Conservation (phyloP, 2,797 vertebrate genomes). For the Zenarchopterus dispar region DNA sequence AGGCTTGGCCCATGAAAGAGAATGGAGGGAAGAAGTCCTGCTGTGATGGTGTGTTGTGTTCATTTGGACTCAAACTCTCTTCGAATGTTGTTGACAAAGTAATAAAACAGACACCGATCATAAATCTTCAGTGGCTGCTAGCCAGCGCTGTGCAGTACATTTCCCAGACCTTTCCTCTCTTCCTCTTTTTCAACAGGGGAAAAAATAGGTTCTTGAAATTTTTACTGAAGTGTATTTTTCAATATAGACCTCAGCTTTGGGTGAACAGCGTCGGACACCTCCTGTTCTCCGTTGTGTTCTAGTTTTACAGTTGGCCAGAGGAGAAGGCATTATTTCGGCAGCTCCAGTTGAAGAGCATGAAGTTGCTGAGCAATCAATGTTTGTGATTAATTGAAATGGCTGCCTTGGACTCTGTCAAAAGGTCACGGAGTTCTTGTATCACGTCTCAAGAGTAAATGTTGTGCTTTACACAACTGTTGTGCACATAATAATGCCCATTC, state of each 20-base stretch:
- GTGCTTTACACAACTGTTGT: conserved; percentile 21
- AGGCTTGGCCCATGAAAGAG: conserved; percentile 23
- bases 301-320: conserved; percentile 31
- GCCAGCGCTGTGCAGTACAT: conserved; percentile 36
- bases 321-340: conserved; percentile 31
- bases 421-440: conserved; percentile 58
- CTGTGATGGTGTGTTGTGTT: conserved; percentile 41
- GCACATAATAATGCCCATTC: conserved; percentile 48
- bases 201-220: no score
- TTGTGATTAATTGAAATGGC: conserved; percentile 27
- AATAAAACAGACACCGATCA: conserved; percentile 58
- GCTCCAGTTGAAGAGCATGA: conserved; percentile 12
- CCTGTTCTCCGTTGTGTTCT: neutral
- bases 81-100: conserved; percentile 34
- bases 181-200: no score
- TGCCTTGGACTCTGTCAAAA: conserved; percentile 4
- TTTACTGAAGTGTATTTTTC: neutral
- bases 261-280: no score
- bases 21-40: conserved; percentile 57
- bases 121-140: conserved; percentile 61
- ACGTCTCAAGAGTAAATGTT: neutral
- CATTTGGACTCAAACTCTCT: conserved; percentile 31
- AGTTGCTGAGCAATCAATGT: conserved; percentile 27
- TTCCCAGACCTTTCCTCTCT: conserved; percentile 39
- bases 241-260: conserved; percentile 11